These are phyloP conservation scores for Amblyornis subalaris DNA, from an alignment of 2,113 vertebrate species.

Conservation along the genomic window DNA sequence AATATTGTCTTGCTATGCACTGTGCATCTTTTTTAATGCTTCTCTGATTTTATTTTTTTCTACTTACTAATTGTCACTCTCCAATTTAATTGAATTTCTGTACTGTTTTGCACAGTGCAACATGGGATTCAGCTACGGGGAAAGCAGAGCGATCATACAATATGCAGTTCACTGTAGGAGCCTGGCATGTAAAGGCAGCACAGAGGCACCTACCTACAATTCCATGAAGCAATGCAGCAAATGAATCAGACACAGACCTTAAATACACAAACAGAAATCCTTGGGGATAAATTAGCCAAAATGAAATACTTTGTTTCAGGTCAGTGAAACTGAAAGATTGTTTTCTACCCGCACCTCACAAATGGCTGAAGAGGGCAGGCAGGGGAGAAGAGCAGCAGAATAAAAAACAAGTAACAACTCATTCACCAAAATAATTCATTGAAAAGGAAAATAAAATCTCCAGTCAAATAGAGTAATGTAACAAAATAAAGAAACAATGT, in stretches of 20 bases:
- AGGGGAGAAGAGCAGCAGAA: accelerated
- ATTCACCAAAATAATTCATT: background rate
- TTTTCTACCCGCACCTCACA: background rate
- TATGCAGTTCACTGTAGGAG: background rate
- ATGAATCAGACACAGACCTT: background rate
- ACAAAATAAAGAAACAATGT: background rate
- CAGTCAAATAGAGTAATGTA: background rate
- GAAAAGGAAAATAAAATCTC: background rate
- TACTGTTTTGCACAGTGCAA: background rate
- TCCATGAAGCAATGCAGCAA: background rate
- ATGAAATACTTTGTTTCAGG: background rate
- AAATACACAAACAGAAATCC: background rate
- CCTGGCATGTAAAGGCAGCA: background rate
- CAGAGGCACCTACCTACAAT: background rate
- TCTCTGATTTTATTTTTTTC: background rate
- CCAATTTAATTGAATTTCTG: background rate
- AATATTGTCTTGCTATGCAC: background rate
- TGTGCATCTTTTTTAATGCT: background rate
- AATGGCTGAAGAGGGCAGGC: background rate
- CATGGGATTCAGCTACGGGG: background rate
- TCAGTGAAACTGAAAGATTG: background rate
- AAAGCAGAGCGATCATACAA: background rate
- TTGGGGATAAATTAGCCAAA: background rate
- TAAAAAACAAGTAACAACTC: background rate
- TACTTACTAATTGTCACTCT: background rate